Evolutionary conservation across 2,888 invertebrate genomes (phyloP), one percentile per base, ranked within the genome.

Genomic region (Cheilosia scutellata): DNA sequence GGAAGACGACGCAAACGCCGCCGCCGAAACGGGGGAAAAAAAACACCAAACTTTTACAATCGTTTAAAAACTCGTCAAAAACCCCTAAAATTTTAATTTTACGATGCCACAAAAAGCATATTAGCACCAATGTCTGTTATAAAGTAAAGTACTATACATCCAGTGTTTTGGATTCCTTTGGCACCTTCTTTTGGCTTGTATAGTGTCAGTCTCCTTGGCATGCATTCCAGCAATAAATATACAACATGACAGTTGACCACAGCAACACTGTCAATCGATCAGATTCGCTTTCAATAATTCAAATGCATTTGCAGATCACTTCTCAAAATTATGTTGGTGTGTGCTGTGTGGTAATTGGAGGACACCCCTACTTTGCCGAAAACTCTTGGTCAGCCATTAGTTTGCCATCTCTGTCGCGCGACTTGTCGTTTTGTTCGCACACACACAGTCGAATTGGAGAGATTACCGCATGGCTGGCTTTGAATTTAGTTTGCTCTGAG

Each of bases 31-130:
- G 29, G 29, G 27, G 33, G 13, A 29, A 47, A 53, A 72, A 71
- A 71, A 86, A 70, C 71, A 83, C 88, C 89, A 89, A 89, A 90
- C 89, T 91, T 91, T 91, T 91, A 91, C 91, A 90, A 91, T 90
- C 92, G 91, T 92, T 92, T 92, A 91, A 92, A 91, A 91, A 90
- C 90, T 90, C 91, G 91, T 92, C 91, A 91, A 92, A 92, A 90
- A 89, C 90, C 89, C 91, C 90, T 90, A 91, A 91, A 88, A 88
- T 89, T 90, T 90, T 90, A 88, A 88, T 89, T 86, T 86, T 86
- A 86, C 77, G 86, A 82, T 82, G 86, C 86, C 86, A 86, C 86
- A 86, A 86, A 86, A 86, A 86, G 82, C 86, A 82, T 86, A 82
- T 86, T 86, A 86, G 82, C 86, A 86, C 84, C 84, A 80, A 84